These are phyloP conservation scores for Caenorhabditis afra DNA, from an alignment of 2,888 invertebrate genomes.

Conservation along the genomic window DNA sequence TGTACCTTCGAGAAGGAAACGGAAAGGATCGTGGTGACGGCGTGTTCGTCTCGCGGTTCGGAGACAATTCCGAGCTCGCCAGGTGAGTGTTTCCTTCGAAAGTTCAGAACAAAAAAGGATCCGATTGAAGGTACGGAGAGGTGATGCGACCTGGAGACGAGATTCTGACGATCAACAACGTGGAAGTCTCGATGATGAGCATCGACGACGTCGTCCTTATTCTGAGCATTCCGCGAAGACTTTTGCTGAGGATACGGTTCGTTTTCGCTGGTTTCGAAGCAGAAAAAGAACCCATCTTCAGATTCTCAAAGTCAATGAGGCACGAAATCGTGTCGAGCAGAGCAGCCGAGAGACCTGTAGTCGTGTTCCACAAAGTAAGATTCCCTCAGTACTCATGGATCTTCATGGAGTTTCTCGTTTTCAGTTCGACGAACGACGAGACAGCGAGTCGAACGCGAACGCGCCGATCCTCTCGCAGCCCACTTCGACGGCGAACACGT, in stretches of 20 bases:
- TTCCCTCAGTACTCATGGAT: not conserved
- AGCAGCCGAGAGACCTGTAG: slow-evolving; percentile 73
- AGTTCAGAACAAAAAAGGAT: not conserved
- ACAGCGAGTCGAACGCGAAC: slow-evolving; percentile 58
- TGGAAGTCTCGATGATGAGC: slow-evolving; percentile 95
- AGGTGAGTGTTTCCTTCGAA: slow-evolving; percentile 46
- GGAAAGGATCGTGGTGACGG: slow-evolving; percentile 95
- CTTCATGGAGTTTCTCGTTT: not conserved
- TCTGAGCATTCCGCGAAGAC: slow-evolving; percentile 97
- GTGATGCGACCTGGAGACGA: slow-evolving; percentile 96
- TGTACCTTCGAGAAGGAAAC: slow-evolving; percentile 96
- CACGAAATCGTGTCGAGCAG: slow-evolving; percentile 53
- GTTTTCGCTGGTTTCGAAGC: slow-evolving; percentile 10
- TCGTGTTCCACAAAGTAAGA: slow-evolving; percentile 77
- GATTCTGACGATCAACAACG: slow-evolving; percentile 96
- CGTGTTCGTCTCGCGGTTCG: slow-evolving; percentile 97
- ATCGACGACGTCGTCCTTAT: slow-evolving; percentile 99
- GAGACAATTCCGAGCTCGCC: slow-evolving; percentile 84
- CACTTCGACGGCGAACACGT: slow-evolving; percentile 79
- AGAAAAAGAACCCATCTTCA: slow-evolving; percentile 22
- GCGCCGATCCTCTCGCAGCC: slow-evolving; percentile 73
- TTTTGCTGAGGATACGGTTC: slow-evolving; percentile 92
- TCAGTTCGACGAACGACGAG: slow-evolving; percentile 68
- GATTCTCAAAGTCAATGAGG: slow-evolving; percentile 63
- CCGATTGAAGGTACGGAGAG: slow-evolving; percentile 88